Base-by-base conservation (phyloP, 2,888 invertebrate genomes). In the Spodoptera littoralis region DNA sequence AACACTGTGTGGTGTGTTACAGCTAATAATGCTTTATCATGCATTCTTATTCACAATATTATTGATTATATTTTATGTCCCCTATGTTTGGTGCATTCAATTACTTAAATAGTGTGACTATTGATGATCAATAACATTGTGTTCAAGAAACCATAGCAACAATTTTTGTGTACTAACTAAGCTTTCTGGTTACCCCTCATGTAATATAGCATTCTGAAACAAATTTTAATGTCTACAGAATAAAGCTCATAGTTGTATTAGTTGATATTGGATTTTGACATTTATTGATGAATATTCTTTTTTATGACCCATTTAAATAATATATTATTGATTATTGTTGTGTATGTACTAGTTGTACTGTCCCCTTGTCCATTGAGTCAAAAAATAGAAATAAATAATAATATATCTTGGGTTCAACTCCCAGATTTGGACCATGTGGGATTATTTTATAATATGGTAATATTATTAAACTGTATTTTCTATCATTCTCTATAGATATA, bases 91-190 rank as follows among this genome's bases (percentile, higher is more conserved):
- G n/a, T 11, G 4, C 4, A 1, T 30, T n/a, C 42, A 45, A 54
- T 54, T 43, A 70, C 49, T 54, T 53, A 12, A 46, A 45, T 49
- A 46, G 45, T n/a, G 52, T 53, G 12, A 18, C 42, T 24, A 70
- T 24, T 18, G 18, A 18, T 18, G 45, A 53, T 67, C 73, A 67
- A 73, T 69, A 55, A 36, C 44, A 60, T 56, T 73, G 46, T 73
- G 60, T 47, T n/a, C 24, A 24, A 52, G 56, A 43, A 55, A 73
- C 70, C 46, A 44, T 67, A 52, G n/a, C 68, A 60, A 67, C 61
- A 3, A 43, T 11, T 22, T 50, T 58, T 56, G 47, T 56, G 48
- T 60, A 30, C 42, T 60, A 49, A n/a, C 54, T 53, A 44, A 5
- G 36, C 45, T 49, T 73, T 73, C 73, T 70, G 68, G 68, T 60